Evolutionary conservation across 2,797 vertebrate genomes (phyloP), one percentile per base, ranked within the genome.

Genomic region (Silurus aristotelis): DNA sequence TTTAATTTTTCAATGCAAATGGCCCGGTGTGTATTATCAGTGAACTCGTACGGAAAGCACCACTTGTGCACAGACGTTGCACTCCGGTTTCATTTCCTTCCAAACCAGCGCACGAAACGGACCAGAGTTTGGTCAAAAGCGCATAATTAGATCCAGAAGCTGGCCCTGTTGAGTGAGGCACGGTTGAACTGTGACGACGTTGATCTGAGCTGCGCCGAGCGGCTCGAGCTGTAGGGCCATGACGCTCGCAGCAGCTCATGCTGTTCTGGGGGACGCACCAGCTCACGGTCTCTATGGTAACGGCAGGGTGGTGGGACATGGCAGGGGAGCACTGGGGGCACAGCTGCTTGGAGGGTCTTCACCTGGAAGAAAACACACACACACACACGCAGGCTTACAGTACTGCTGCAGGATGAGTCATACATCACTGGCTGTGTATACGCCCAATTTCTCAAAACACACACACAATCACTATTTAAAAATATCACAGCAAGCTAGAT

Each of bases 91-190:
- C 14, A 46, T 25, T 83, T 72, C 56, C 68, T 61, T 72, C 56
- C 63, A 56, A 63, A 15, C 60, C 82, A 25, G 77, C 1, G 43
- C 60, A 67, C 55, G 48, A 70, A 38, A 25, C 80, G 52, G 15
- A 52, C 73, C 58, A 0, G 15, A 63, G 58, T 85, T 86, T 77
- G 83, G 25, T 85, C 82, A 0, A 1, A 5, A 20, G 10, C 38
- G 19, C 7, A 22, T 72, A 48, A 61, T 78, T 67, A 92, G 81
- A 96, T 93, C 95, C 95, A 96, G 89, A 95, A 92, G 89, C 95
- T 95, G 87, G 92, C 91, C 87, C 94, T 93, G 72, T 95, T 89
- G 66, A 91, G 58, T 0, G 88, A 38, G 25, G 72, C 82, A 48
- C 85, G 85, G 83, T 56, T 85, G 66, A 89, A 87, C 60, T 14